Percentiles rank a stretch among this genome's conserved stretches.
Conservation (phyloP, 2,113 vertebrate genomes). For the Oreocharis arfaki region DNA sequence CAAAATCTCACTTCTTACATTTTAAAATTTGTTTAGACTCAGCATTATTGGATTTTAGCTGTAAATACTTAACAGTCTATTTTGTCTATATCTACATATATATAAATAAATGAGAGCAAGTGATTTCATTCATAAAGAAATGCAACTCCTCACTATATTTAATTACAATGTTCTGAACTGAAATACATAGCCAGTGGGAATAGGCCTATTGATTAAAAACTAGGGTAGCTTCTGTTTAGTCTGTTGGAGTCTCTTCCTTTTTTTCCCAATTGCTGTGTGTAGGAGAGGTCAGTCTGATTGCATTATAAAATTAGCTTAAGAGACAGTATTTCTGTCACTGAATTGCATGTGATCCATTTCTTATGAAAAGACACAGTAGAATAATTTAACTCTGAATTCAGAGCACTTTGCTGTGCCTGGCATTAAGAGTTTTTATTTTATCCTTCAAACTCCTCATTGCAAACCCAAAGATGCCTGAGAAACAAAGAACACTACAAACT, state of each 20-base stretch:
- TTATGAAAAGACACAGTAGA: not conserved
- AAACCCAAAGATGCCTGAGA: not conserved
- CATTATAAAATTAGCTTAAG: slow-evolving; percentile 38
- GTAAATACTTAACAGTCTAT: not conserved
- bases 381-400: not conserved
- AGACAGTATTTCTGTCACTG: slow-evolving; percentile 14
- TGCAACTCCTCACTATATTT: slow-evolving; percentile 26
- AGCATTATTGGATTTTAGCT: not conserved
- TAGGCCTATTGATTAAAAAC: slow-evolving; percentile 67
- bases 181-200: slow-evolving; percentile 43
- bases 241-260: not conserved
- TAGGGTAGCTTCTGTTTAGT: slow-evolving; percentile 43
- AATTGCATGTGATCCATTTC: not conserved
- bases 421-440: not conserved
- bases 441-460: not conserved
- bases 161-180: slow-evolving; percentile 56
- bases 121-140: slow-evolving; percentile 47
- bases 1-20: not conserved
- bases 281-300: slow-evolving; percentile 20
- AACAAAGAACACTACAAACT: not conserved
- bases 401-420: not conserved
- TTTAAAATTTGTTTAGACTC: not conserved
- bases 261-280: not conserved
- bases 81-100: not conserved
- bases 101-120: not conserved